Evolutionary conservation across 2,797 vertebrate genomes (phyloP).

Genomic region (Propithecus deckenii): DNA sequence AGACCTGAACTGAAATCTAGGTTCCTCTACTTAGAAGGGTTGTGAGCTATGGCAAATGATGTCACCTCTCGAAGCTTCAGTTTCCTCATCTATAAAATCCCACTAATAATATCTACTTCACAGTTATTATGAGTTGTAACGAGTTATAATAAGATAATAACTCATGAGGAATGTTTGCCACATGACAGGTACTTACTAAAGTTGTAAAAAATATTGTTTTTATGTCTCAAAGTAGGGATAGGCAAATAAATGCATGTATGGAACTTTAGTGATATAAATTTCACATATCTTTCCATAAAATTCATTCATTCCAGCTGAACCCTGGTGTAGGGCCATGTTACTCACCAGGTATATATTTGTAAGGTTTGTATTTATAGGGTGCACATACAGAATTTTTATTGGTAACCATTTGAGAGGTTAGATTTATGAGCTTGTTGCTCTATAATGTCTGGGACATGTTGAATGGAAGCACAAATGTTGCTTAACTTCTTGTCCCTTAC

Average conservation of each 20-base stretch:
- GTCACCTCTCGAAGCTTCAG: neutral
- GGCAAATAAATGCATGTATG: neutral
- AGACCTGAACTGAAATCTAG: neutral
- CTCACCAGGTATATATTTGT: neutral
- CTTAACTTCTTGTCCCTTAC: constrained; percentile 54
- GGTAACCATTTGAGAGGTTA: neutral
- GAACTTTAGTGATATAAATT: neutral
- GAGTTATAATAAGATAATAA: neutral
- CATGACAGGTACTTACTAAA: neutral
- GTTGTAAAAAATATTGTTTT: neutral
- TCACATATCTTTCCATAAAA: constrained; percentile 1
- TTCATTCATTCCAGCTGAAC: neutral
- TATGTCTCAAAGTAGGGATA: neutral
- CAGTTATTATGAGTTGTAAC: neutral
- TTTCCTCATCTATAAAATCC: neutral
- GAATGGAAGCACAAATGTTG: constrained; percentile 39
- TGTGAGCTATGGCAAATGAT: neutral
- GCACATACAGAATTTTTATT: neutral
- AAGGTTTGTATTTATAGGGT: neutral
- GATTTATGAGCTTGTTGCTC: constrained; percentile 63
- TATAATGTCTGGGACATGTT: neutral
- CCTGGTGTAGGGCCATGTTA: neutral
- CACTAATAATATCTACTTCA: neutral
- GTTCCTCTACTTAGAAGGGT: neutral
- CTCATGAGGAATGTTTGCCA: neutral